Evolutionary conservation across 2,888 invertebrate species (phyloP).

Genomic region (Macrosoma leucophasiata): DNA sequence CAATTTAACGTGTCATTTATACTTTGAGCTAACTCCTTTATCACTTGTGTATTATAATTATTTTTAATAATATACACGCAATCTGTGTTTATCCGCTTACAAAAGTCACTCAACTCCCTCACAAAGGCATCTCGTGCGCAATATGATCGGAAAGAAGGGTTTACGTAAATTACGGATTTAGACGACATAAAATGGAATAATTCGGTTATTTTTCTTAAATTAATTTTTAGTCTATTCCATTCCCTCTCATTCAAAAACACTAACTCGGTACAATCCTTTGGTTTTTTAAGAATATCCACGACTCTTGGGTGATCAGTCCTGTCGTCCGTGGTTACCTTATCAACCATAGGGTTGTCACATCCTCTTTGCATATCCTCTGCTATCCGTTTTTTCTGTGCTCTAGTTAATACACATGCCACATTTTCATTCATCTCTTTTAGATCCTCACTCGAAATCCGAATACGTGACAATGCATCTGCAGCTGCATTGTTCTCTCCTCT

Average conservation of each 20-base stretch:
- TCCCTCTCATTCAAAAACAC: background rate
- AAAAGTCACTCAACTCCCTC: constrained; percentile 13
- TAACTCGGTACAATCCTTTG: background rate
- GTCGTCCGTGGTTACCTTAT: too few species aligned
- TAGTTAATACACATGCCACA: background rate
- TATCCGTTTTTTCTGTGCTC: background rate
- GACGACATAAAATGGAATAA: constrained; percentile 4
- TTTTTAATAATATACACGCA: constrained; percentile 3
- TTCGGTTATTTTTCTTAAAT: background rate
- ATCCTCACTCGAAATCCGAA: constrained; percentile 11
- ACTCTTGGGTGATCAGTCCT: constrained; percentile 6
- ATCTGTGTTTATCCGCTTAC: constrained; percentile 6
- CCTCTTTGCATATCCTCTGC: background rate
- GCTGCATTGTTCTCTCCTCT: constrained; percentile 11
- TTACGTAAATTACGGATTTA: constrained; percentile 6
- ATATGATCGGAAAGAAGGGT: constrained; percentile 11
- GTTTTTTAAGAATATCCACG: constrained; percentile 2
- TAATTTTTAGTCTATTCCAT: background rate
- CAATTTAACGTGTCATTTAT: background rate
- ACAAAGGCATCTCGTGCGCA: constrained; percentile 13
- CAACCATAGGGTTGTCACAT: background rate
- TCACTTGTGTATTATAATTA: constrained; percentile 6
- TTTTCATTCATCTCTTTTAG: constrained; percentile 18
- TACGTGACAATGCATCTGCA: constrained; percentile 14
- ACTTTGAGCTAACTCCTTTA: constrained; percentile 5